Evolutionary conservation across 2,888 invertebrate genomes (phyloP), one percentile per base, ranked within the genome.

Genomic region (Meandrusa payeni): DNA sequence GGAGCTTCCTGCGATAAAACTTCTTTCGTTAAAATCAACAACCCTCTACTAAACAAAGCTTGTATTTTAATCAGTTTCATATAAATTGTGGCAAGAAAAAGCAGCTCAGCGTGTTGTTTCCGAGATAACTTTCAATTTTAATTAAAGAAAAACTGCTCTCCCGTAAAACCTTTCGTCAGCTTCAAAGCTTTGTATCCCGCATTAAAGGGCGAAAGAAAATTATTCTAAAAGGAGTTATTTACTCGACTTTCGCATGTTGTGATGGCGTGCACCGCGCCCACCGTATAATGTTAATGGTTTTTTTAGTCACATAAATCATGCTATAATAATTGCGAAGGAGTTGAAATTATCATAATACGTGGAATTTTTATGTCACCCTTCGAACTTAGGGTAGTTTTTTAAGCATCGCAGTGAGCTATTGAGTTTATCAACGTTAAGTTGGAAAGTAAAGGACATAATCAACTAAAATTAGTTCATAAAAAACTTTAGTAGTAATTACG

Each of bases 241-340:
- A 12, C 10, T 15, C 26, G 19, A 17, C 17, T 51, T 55, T 59
- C 48, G 64, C 64, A 63, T 64, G 66, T 51, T 56, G 40, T 22
- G 34, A 47, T 68, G 52, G 67, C 71, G 71, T 70, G 71, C 45
- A 67, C 55, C 70, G 61, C 69, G 54, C 76, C 74, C 60, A 61
- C 60, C 57, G 56, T 59, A 58, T 65, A 64, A 64, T 61, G 49
- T 52, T 48, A 62, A 63, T 58, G 55, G 59, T 63, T 64, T 66
- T 62, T 68, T 58, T 44, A 52, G 56, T 46, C 52, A 44, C 59
- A 76, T 77, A 76, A 78, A 79, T 77, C 72, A 73, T 58, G 53
- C 51, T 55, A 48, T 68, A 63, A 70, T 76, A 68, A 76, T 77
- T 71, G 69, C 65, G 59, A 68, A 74, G 57, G 57, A 70, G 56